Conservation (phyloP, 2,797 vertebrate species). For the Thaleichthys pacificus region DNA sequence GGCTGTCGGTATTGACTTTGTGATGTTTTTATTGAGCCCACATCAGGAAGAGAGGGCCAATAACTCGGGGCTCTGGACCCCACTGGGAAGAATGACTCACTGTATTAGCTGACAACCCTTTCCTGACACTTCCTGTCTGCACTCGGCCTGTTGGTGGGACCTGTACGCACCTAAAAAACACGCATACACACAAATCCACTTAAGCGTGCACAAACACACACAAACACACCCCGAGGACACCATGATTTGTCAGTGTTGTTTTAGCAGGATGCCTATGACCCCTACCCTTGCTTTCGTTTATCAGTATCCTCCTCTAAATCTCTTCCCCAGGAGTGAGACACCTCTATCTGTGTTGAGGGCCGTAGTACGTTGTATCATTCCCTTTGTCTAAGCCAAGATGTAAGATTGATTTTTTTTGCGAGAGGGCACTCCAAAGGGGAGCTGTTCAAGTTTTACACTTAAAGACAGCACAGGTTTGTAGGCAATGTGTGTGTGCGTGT, state of each 20-base stretch:
- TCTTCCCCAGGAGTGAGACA: slow-evolving; percentile 29
- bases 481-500: neutral
- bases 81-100: slow-evolving; percentile 61
- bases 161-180: slow-evolving; percentile 15
- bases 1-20: slow-evolving; percentile 15
- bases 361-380: too few species aligned
- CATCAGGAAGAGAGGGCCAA: slow-evolving; percentile 28
- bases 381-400: neutral
- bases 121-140: slow-evolving; percentile 60
- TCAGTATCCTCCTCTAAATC: slow-evolving; percentile 58
- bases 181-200: slow-evolving; percentile 26
- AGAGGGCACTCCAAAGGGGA: neutral
- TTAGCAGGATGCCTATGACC: slow-evolving; percentile 48
- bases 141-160: slow-evolving; percentile 41
- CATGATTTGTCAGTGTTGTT: slow-evolving; percentile 59
- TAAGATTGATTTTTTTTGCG: neutral
- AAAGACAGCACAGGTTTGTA: too few species aligned
- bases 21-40: slow-evolving; percentile 41
- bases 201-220: slow-evolving; percentile 24
- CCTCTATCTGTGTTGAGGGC: slow-evolving; percentile 18
- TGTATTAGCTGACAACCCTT: slow-evolving; percentile 51
- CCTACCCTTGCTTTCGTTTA: slow-evolving; percentile 52
- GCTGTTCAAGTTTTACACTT: neutral
- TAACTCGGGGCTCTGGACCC: slow-evolving; percentile 49
- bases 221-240: slow-evolving; percentile 44